Evolutionary conservation across 2,113 vertebrate species (phyloP).

Genomic region (Andinoacara biseriatus): DNA sequence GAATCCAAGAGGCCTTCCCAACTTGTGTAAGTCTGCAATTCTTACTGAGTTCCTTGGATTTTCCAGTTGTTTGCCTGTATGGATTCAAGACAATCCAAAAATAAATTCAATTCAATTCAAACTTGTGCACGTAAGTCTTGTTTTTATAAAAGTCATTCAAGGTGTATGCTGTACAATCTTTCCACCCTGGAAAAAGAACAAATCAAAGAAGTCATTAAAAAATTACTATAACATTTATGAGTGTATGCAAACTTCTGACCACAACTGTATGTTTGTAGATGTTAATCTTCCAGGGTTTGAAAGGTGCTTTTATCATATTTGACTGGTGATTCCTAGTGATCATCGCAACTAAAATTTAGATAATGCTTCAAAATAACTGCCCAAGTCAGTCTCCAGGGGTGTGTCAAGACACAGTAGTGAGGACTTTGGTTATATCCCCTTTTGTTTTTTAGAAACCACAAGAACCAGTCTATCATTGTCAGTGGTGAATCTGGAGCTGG

Average conservation of each 20-base stretch:
- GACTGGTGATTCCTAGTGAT: background rate
- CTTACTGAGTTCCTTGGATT: background rate
- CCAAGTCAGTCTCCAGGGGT: background rate
- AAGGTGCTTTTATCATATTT: background rate
- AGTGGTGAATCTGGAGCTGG: constrained; percentile 98
- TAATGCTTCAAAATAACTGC: background rate
- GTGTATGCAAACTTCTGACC: background rate
- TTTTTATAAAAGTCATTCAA: background rate
- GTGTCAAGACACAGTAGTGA: background rate
- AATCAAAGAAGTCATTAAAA: too few relatives aligned
- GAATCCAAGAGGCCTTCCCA: too few relatives aligned
- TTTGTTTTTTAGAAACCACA: constrained; percentile 85
- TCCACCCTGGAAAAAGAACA: too few relatives aligned
- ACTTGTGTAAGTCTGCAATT: too few relatives aligned
- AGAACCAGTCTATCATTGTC: constrained; percentile 96
- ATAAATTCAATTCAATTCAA: background rate
- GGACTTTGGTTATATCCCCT: background rate
- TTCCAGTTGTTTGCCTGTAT: background rate
- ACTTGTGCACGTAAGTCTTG: background rate
- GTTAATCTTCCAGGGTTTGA: background rate
- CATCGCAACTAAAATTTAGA: background rate
- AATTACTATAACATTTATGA: too few relatives aligned
- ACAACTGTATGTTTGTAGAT: background rate
- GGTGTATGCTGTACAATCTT: too few relatives aligned
- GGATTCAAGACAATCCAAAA: background rate